Base-by-base conservation (phyloP, 1,140 invertebrate genomes). In the Heliothis subflexa region DNA sequence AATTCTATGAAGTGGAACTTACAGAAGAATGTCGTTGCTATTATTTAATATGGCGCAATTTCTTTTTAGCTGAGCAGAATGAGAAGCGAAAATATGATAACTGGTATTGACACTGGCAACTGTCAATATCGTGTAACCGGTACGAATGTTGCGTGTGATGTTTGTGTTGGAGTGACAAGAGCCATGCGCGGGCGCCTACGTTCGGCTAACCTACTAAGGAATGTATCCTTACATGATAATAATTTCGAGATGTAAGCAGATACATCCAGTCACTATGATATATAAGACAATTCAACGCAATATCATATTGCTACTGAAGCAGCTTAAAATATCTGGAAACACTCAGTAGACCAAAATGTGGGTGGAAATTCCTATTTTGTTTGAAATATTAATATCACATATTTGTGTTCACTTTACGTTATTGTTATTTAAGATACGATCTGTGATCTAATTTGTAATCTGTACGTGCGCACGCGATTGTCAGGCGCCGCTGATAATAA, bases 391-490 rank as follows among this genome's bases (percentile, higher is more conserved):
- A 21, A 14, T 70, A 52, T 66, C 62, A 11, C 13, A 50, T 28
- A 52, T 70, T 50, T 52, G 12, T 70, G 13, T 70, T 49, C 47
- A 50, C 21, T 70, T 49, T 47, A 66, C 62, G 47, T 16, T 50
- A 70, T 70, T 70, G 45, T 70, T 50, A 70, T 70, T 70, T 21
- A 28, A 49, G 47, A 70, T 70, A 70, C 16, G 3, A 70, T 70
- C 47, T 25, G 14, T 70, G 66, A 70, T 70, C n/a, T 50, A 52
- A 70, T 70, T 70, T 50, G 47, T 52, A 70, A 70, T 70, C 66
- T 25, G 9, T 70, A 70, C 47, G 66, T 70, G 66, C 66, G 66
- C 66, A 70, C 47, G 66, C 66, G 66, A 28, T 70, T 18, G 66
- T 66, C 45, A 18, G 7, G 47, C 47, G 66, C 47, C 66, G 66